Evolutionary conservation across 2,888 invertebrate genomes (phyloP), one percentile per base, ranked within the genome.

Genomic region (Odontocolon sp.): DNA sequence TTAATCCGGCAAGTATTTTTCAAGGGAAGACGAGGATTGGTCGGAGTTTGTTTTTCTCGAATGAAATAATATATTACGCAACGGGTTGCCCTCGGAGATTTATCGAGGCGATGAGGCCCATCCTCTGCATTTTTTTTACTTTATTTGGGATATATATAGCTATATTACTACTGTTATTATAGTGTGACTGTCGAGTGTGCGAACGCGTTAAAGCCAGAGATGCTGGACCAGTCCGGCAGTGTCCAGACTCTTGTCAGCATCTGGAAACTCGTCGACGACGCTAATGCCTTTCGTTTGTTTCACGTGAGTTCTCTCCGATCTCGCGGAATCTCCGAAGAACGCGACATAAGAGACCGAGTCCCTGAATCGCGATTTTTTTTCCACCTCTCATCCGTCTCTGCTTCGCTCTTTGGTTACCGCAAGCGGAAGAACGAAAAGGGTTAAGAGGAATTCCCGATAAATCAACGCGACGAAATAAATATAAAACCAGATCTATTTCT

Each of bases 211-310:
- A 77, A 56, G 18, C 64, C 45, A 50, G 50, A 36, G 66, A 54
- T 31, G 36, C 61, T 26, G 59, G 63, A 3, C 56, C 36, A 28
- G 21, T 21, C 16, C 47, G 23, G 26, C 21, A 14, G 31, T 64
- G 59, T 23, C n/a, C n/a, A n/a, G n/a, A n/a, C n/a, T n/a, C n/a
- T n/a, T n/a, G n/a, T n/a, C n/a, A 57, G 64, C 64, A 69, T 69
- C 63, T 57, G 69, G 36, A 69, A 52, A 50, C 45, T 45, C 57
- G 63, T 50, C 57, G 23, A 61, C 18, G 57, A 38, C 77, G 77
- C 75, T 79, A 82, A 83, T 81, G 78, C 71, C 70, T 79, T 82
- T 81, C 79, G 80, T 83, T 83, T 84, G 83, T 78, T 75, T 73
- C 67, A 59, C 64, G 56, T 57, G 70, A 75, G 67, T 31, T 47